phyloP scores from a whole-genome alignment of 2,113 vertebrate species.

The Halichoerus grypus region DNA sequence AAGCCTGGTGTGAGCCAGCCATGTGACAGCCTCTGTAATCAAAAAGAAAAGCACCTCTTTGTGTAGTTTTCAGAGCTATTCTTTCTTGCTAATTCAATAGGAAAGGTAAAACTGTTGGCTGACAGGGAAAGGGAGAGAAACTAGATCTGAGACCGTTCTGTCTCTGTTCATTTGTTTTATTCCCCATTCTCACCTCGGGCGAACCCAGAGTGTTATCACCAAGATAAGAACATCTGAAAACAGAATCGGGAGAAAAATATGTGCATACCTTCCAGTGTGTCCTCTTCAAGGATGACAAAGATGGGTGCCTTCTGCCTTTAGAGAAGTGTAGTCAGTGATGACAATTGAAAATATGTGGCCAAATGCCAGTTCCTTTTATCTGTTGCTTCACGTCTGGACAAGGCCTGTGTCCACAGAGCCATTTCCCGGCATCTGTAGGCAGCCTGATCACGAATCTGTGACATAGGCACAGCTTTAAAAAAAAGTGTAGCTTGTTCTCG shows the following conservation, averaged over 20 bases:
- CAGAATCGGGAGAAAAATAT: background rate
- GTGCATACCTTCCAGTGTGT: background rate
- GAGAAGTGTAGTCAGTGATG: background rate
- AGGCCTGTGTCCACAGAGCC: background rate
- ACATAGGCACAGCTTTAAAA: background rate
- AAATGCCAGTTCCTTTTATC: background rate
- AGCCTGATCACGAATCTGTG: background rate
- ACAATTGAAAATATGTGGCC: background rate
- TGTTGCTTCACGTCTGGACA: background rate
- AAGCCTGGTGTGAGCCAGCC: background rate
- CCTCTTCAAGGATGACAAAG: background rate
- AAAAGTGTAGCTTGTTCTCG: background rate
- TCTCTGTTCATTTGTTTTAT: background rate
- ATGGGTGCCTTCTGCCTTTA: background rate
- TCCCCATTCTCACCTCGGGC: background rate
- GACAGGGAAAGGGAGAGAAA: constrained; percentile 3
- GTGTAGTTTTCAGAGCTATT: constrained; percentile 33
- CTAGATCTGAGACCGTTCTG: background rate
- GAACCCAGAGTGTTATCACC: background rate
- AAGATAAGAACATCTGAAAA: background rate
- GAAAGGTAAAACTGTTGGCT: constrained; percentile 54
- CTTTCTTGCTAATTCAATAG: constrained; percentile 24
- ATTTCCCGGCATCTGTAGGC: background rate
- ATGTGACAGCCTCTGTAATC: background rate
- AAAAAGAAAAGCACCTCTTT: constrained; percentile 37